Evolutionary conservation across 2,888 invertebrate genomes (phyloP), one percentile per base, ranked within the genome.

Genomic region (Epistrophella euchroma): DNA sequence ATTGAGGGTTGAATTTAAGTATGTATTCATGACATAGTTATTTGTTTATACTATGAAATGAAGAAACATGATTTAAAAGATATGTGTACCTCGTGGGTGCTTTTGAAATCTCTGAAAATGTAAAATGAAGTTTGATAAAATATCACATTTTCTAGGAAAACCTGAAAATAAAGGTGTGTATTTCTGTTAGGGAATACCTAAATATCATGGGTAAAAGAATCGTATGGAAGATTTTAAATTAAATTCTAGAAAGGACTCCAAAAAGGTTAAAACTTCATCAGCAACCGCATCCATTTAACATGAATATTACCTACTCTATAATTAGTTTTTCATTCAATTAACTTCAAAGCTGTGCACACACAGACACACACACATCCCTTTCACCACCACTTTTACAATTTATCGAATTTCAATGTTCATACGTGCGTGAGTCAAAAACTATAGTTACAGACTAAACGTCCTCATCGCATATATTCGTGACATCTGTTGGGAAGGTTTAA

Each of bases 391-490:
- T 9, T 28, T 47, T 45, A 47, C 22, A 50, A 22, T 50, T 50
- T 7, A 52, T 17, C n/a, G 4, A 37, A 15, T 40, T 60, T 25
- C 2, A 62, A 40, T 25, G 25, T n/a, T 62, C 22, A 40, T 40
- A 62, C 40, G 10, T 43, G 40, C 25, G 43, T 43, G 11, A 40
- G 22, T 4, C 15, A 40, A 22, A 22, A 60, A n/a, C 25, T 28
- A 15, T 22, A 25, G 10, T 3, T 13, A 50, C 13, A 7, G 1
- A 28, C 45, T 45, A 52, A 52, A 28, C 25, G 15, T n/a, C 52
- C 62, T 45, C 43, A 60, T 62, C 40, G n/a, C n/a, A n/a, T n/a
- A 25, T 17, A 62, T 62, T 62, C 17, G n/a, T 28, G 62, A 28
- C 43, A 62, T 62, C 43, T 62, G 62, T 43, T 62, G 28, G 5